Base-by-base conservation (phyloP, 2,113 vertebrate species). In the Cygnus atratus region DNA sequence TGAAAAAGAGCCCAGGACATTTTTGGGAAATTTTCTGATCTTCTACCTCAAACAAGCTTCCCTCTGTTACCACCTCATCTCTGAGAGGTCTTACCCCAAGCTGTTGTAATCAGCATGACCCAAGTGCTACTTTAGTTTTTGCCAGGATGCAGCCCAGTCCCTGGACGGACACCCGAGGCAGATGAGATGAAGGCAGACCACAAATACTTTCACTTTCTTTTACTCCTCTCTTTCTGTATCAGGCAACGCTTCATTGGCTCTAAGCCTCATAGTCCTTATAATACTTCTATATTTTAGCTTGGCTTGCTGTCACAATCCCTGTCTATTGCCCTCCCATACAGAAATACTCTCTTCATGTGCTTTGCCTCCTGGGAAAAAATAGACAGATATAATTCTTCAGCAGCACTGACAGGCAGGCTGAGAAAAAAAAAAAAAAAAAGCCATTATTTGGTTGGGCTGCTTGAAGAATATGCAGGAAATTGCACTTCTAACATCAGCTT, bases 151-250 rank as follows among this genome's bases (percentile, higher is more conserved):
- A 65, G 74, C 19, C 3, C 52, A 37, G 28, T 31, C 50, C 26
- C 24, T 33, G 28, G 50, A 43, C 13, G 4, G 55, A 39, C 14
- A 5, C 29, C 22, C 1, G 0, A 57, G 68, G 52, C 52, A 54
- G 26, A 55, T 29, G 52, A 55, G 52, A 29, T 55, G 57, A 74
- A 71, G 48, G 73, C 75, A 93, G 28, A 48, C 9, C 71, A 89
- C 6, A 21, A 93, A 21, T 15, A 44, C 35, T 88, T 91, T 55
- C 31, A 66, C 28, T 95, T 78, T 37, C 58, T 70, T 82, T 83
- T n/a, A 33, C 43, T n/a, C n/a, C 33, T 28, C 75, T 37, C 65
- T 58, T 25, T 66, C 41, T 16, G 5, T 48, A n/a, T 17, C 67
- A 80, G 29, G 11, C 52, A 68, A 35, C 87, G 33, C 58, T 82